Conservation (phyloP, 64 coral and sea anemone species). For the Acropora tenuis region DNA sequence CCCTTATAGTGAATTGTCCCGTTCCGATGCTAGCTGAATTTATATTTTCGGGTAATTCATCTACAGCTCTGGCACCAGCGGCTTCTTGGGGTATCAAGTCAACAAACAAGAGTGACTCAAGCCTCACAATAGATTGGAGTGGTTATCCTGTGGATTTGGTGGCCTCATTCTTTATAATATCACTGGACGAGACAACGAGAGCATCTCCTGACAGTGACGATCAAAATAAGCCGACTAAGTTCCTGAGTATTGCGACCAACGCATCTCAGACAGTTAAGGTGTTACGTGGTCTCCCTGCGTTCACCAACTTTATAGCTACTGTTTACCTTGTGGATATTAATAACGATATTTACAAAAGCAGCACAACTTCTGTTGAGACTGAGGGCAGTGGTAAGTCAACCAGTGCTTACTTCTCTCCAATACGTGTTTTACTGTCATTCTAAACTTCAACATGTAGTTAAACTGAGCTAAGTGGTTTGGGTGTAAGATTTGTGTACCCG, state of each 20-base stretch:
- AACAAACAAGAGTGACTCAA: background rate
- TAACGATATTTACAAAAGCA: slow-evolving; percentile 3
- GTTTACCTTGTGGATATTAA: background rate
- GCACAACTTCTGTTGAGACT: background rate
- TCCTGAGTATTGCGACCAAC: background rate
- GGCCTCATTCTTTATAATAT: background rate
- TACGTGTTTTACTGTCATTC: no score
- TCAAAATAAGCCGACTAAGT: background rate
- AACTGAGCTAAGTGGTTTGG: no score
- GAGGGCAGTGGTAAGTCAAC: slow-evolving; percentile 13
- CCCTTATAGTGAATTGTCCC: no score
- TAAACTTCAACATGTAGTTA: no score
- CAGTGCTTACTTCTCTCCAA: no score
- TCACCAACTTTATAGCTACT: background rate
- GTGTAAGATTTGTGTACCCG: no score
- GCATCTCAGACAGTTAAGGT: background rate
- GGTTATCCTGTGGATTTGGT: background rate
- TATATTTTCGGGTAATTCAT: background rate
- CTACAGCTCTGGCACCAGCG: background rate
- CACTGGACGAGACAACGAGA: background rate
- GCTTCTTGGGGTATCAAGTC: background rate
- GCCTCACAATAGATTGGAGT: background rate
- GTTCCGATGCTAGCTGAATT: no score
- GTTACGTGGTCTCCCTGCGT: background rate
- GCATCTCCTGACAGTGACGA: background rate